phyloP scores from a whole-genome alignment of 1,140 invertebrate species.

The Campoletis sonorensis region DNA sequence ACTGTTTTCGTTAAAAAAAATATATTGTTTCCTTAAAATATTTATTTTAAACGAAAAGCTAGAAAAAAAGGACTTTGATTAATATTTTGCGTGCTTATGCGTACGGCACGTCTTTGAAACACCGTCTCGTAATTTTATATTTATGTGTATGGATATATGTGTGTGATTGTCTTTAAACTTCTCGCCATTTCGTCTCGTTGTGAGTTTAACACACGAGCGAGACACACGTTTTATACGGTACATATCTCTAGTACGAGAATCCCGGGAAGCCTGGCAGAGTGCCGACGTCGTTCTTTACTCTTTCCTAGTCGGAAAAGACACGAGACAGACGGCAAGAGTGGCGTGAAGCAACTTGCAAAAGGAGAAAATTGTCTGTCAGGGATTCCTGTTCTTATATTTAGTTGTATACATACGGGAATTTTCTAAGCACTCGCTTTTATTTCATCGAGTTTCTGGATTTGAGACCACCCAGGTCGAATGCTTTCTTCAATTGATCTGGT shows the following conservation, averaged over 20 bases:
- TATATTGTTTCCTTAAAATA: background rate
- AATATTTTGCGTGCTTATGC: background rate
- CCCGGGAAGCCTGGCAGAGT: constrained; percentile 60
- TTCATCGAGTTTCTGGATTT: background rate
- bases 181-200: constrained; percentile 15
- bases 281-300: constrained; percentile 52
- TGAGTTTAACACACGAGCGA: background rate
- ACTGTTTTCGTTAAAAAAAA: too few species aligned
- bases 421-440: constrained; percentile 3
- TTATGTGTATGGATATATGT: background rate
- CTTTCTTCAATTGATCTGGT: background rate
- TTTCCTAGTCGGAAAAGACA: constrained; percentile 9
- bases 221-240: constrained; percentile 1
- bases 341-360: constrained; percentile 1
- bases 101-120: constrained; percentile 10
- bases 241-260: constrained; percentile 12
- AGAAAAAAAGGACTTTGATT: background rate
- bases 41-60: background rate
- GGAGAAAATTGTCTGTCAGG: background rate
- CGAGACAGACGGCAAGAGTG: constrained; percentile 21
- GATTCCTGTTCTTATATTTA: constrained; percentile 12
- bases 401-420: constrained; percentile 5
- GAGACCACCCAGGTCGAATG: background rate
- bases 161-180: background rate
- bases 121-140: background rate